These are phyloP conservation scores for Tetrax tetrax DNA, from an alignment of 2,113 vertebrate genomes.

Conservation along the genomic window DNA sequence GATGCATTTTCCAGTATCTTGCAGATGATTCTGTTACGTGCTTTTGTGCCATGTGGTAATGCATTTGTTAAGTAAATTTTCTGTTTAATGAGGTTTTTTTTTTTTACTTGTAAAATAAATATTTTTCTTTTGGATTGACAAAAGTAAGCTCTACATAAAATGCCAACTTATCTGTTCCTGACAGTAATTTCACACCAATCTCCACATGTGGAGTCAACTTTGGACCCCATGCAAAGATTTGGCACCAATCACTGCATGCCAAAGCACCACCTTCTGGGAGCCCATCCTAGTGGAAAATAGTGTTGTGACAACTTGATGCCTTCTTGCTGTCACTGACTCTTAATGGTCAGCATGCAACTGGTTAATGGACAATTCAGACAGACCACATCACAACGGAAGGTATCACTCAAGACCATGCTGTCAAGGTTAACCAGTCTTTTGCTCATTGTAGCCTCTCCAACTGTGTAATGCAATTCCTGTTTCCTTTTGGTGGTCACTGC, in stretches of 20 bases:
- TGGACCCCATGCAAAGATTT: not conserved
- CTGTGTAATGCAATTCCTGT: not conserved
- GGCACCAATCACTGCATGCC: not conserved
- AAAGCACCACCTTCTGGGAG: not conserved
- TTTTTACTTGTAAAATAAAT: not conserved
- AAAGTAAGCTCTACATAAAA: not conserved
- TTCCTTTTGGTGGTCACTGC: not conserved
- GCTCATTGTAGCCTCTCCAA: not conserved
- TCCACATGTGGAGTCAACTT: not conserved
- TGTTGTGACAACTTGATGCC: not conserved
- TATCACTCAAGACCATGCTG: not conserved
- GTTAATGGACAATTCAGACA: not conserved
- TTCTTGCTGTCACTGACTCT: not conserved
- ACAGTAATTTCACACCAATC: not conserved
- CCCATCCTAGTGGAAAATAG: not conserved
- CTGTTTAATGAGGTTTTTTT: not conserved
- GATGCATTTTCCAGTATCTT: not conserved
- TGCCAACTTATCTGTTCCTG: not conserved
- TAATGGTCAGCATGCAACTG: not conserved
- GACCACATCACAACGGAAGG: not conserved
- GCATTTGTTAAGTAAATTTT: not conserved
- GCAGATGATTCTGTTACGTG: not conserved
- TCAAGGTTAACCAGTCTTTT: not conserved
- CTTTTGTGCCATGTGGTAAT: not conserved
- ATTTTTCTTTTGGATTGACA: not conserved